Conservation (phyloP, 2,113 vertebrate genomes). For the Thomomys bottae region DNA sequence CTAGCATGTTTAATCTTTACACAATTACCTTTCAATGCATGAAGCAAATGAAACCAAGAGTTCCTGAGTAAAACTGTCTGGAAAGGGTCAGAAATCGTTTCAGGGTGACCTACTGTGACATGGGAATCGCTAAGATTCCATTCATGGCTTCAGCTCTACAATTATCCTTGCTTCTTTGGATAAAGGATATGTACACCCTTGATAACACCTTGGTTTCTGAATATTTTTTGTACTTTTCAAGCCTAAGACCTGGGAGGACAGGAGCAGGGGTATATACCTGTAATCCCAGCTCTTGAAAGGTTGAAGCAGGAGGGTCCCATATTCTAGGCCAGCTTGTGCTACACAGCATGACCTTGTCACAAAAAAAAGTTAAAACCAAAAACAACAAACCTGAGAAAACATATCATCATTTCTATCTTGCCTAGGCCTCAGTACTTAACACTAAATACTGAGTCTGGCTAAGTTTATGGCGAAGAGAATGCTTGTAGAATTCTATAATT, state of each 20-base stretch:
- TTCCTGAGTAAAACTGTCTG: not conserved
- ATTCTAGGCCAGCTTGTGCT: no score
- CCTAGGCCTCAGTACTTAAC: not conserved
- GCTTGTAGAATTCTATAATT: slow-evolving; percentile 32
- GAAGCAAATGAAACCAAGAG: not conserved
- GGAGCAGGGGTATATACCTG: no score
- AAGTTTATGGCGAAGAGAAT: not conserved
- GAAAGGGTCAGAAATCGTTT: not conserved
- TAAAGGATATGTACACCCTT: not conserved
- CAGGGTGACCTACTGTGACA: not conserved
- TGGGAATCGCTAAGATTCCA: not conserved
- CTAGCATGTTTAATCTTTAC: not conserved
- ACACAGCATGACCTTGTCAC: no score
- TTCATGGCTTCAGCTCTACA: slow-evolving; percentile 20
- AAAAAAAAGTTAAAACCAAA: not conserved
- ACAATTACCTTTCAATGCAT: not conserved
- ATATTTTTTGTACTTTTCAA: slow-evolving; percentile 18
- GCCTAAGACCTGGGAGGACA: not conserved
- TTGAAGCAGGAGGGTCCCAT: no score
- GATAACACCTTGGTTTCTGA: not conserved
- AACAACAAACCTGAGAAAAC: not conserved
- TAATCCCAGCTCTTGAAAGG: no score
- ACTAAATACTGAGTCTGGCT: slow-evolving; percentile 1
- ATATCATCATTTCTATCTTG: not conserved
- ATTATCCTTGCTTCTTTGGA: not conserved